These are phyloP conservation scores for Phragmatobia fuliginosa DNA, from an alignment of 2,888 invertebrate species.

Conservation along the genomic window DNA sequence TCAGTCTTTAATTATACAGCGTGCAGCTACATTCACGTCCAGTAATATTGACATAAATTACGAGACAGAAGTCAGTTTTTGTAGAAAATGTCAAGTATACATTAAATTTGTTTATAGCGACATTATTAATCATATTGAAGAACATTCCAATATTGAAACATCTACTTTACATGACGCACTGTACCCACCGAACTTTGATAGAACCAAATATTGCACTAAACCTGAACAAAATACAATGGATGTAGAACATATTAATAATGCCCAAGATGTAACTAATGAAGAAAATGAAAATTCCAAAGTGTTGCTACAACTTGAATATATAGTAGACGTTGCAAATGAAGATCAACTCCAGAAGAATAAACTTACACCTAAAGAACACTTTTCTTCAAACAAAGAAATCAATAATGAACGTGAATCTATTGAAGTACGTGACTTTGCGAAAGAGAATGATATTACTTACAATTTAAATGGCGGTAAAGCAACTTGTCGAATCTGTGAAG, in stretches of 20 bases:
- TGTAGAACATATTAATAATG: neutral
- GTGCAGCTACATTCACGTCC: neutral
- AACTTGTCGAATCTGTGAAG: slow-evolving; percentile 51
- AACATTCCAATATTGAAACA: slow-evolving; percentile 41
- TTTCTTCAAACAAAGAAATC: neutral
- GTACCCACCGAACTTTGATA: neutral
- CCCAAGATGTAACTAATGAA: neutral
- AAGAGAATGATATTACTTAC: slow-evolving; percentile 51
- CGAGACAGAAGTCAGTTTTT: slow-evolving; percentile 48
- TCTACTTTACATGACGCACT: neutral
- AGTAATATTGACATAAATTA: slow-evolving; percentile 50
- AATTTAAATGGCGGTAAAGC: slow-evolving; percentile 44
- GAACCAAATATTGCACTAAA: neutral
- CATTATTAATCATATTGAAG: slow-evolving; percentile 40
- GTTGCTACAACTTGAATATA: neutral
- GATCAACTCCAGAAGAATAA: neutral
- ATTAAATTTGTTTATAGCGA: slow-evolving; percentile 35
- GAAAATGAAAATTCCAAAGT: neutral
- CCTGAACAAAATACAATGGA: neutral
- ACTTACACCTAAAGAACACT: neutral
- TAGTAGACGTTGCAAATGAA: neutral
- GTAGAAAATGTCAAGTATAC: slow-evolving; percentile 50
- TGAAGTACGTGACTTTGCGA: slow-evolving; percentile 41
- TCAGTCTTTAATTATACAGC: neutral
- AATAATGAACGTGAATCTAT: neutral